These are phyloP conservation scores for Hydriomena furcata DNA, from an alignment of 2,888 invertebrate species.

Conservation along the genomic window DNA sequence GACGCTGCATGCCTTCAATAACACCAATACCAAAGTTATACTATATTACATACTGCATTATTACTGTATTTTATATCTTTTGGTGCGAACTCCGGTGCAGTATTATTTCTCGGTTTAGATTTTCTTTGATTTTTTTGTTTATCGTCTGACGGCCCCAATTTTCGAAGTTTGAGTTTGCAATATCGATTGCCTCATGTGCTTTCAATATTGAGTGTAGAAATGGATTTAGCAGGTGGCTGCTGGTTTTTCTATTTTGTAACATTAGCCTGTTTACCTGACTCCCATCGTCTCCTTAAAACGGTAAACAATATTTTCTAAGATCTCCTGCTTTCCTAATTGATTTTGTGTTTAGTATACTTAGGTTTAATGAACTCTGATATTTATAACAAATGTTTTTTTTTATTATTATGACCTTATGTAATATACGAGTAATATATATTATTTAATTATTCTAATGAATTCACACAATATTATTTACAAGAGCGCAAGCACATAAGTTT, in stretches of 20 bases:
- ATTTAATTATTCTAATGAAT: slow-evolving; percentile 71
- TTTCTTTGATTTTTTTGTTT: slow-evolving; percentile 25
- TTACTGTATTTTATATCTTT: slow-evolving; percentile 51
- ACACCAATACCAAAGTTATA: slow-evolving; percentile 80
- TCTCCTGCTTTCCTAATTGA: slow-evolving; percentile 50
- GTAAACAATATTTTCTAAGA: slow-evolving; percentile 45
- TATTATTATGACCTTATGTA: slow-evolving; percentile 59
- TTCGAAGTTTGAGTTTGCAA: slow-evolving; percentile 23
- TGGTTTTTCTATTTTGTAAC: slow-evolving; percentile 36
- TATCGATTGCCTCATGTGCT: slow-evolving; percentile 14
- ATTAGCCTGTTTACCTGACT: slow-evolving; percentile 22
- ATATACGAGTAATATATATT: slow-evolving; percentile 71
- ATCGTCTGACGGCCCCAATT: slow-evolving; percentile 32
- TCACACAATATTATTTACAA: slow-evolving; percentile 56
- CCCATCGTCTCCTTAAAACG: slow-evolving; percentile 32
- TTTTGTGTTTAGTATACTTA: slow-evolving; percentile 53
- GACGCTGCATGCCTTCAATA: slow-evolving; percentile 37
- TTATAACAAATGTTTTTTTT: slow-evolving; percentile 67
- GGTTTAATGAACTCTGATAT: slow-evolving; percentile 65
- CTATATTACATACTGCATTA: slow-evolving; percentile 60
- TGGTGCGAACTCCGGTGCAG: slow-evolving; percentile 55
- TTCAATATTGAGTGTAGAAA: slow-evolving; percentile 18
- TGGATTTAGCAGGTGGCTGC: slow-evolving; percentile 38
- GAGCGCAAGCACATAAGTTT: slow-evolving; percentile 54
- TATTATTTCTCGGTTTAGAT: slow-evolving; percentile 56